Conservation (phyloP, 1,140 invertebrate genomes). For the Tetramorium simillimum region DNA sequence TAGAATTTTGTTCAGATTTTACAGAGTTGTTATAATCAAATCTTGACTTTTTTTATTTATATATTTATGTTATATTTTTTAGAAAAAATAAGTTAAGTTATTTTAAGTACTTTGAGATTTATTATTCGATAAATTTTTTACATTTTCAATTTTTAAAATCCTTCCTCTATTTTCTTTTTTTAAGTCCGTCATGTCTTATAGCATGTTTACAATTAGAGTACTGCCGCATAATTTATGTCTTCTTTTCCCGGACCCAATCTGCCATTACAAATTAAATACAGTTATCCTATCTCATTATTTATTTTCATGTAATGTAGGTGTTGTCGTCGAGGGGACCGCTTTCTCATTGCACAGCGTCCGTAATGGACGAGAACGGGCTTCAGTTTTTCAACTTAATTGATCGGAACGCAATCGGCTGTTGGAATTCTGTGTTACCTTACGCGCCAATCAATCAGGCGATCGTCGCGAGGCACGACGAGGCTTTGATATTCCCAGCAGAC, state of each 20-base stretch:
- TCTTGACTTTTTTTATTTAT: neutral
- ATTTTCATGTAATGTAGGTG: conserved; percentile 75
- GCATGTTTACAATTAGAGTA: neutral
- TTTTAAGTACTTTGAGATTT: neutral
- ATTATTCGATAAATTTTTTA: neutral
- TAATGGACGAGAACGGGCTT: conserved; percentile 90
- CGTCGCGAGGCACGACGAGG: conserved; percentile 90
- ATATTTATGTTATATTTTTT: neutral
- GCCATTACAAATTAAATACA: neutral
- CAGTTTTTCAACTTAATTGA: conserved; percentile 92
- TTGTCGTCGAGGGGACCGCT: conserved; percentile 88
- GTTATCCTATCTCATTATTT: neutral
- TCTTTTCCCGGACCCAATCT: neutral
- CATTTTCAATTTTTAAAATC: neutral
- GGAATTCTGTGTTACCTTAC: conserved; percentile 90
- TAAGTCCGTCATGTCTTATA: neutral
- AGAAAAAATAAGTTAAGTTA: neutral
- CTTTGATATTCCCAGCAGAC: conserved; percentile 91
- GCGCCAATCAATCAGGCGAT: conserved; percentile 89
- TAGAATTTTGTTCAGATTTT: neutral
- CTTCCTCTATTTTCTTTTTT: neutral
- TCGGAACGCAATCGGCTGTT: conserved; percentile 92
- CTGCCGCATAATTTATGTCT: neutral
- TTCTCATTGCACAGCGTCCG: conserved; percentile 89
- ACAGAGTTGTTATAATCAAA: neutral